A percentile compares a stretch with the other conserved stretches of the same genome.
phyloP scores from a whole-genome alignment of 2,797 vertebrate genomes.

The Gallinago solitaria region DNA sequence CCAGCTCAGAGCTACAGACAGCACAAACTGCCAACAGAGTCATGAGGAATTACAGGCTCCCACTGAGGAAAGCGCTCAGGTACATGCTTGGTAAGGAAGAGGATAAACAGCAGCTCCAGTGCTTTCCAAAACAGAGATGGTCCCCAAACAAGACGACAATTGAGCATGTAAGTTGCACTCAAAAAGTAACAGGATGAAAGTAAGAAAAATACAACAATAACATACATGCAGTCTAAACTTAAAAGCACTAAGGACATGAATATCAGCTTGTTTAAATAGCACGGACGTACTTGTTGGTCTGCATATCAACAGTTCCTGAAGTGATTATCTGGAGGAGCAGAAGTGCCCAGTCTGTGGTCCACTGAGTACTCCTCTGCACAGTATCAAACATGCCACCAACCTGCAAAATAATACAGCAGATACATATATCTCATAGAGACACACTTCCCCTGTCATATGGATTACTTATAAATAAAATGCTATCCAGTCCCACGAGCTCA shows the following conservation, averaged over 20 bases:
- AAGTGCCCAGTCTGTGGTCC: slow-evolving; percentile 78
- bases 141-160: not conserved
- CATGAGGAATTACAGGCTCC: not conserved
- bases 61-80: fast-evolving
- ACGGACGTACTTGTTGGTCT: slow-evolving; percentile 68
- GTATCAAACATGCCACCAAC: slow-evolving; percentile 80
- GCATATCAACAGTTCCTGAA: slow-evolving; percentile 75
- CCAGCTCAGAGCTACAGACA: not conserved
- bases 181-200: not conserved
- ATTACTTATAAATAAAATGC: not conserved
- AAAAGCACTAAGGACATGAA: not conserved
- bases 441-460: fast-evolving
- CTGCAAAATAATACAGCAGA: not conserved
- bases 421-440: fast-evolving
- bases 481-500: fast-evolving
- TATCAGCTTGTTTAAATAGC: not conserved
- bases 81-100: not conserved
- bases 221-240: not conserved
- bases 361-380: slow-evolving; percentile 75
- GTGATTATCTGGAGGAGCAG: slow-evolving; percentile 77
- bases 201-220: not conserved
- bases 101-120: not conserved
- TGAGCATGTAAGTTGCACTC: not conserved
- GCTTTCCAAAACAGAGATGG: not conserved
- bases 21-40: not conserved